Conservation (phyloP, 2,797 vertebrate species). For the Clarias laeviceps region DNA sequence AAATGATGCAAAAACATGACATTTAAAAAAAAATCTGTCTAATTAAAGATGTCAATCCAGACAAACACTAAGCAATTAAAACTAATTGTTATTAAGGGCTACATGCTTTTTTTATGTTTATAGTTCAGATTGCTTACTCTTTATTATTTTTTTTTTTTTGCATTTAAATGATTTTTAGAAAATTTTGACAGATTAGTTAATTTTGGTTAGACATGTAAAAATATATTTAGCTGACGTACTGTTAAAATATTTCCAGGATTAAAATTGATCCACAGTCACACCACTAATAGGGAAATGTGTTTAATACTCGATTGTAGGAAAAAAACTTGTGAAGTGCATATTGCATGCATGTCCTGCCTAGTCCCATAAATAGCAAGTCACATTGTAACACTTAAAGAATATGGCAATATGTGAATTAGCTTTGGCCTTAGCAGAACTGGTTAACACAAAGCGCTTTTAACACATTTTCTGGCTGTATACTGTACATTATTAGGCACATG, state of each 20-base stretch:
- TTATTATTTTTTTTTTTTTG: background rate
- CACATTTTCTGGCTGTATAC: background rate
- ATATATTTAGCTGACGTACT: background rate
- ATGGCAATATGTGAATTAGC: background rate
- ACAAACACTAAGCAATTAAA: background rate
- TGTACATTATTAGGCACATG: background rate
- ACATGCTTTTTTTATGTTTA: background rate
- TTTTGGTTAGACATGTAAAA: background rate
- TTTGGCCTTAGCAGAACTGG: background rate
- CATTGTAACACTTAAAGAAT: background rate
- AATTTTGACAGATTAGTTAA: background rate
- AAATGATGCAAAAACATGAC: background rate
- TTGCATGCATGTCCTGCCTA: background rate
- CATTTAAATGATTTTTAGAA: background rate
- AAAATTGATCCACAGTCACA: background rate
- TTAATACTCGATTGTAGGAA: background rate
- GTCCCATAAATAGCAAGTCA: background rate
- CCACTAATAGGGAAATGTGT: background rate
- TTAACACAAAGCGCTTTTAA: background rate
- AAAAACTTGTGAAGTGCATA: background rate
- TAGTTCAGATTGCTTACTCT: background rate
- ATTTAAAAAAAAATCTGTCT: background rate
- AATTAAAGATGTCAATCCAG: background rate
- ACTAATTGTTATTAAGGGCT: background rate
- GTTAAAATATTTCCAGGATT: background rate